Conservation (phyloP, 2,888 invertebrate genomes). For the Meteorus cinctellus region DNA sequence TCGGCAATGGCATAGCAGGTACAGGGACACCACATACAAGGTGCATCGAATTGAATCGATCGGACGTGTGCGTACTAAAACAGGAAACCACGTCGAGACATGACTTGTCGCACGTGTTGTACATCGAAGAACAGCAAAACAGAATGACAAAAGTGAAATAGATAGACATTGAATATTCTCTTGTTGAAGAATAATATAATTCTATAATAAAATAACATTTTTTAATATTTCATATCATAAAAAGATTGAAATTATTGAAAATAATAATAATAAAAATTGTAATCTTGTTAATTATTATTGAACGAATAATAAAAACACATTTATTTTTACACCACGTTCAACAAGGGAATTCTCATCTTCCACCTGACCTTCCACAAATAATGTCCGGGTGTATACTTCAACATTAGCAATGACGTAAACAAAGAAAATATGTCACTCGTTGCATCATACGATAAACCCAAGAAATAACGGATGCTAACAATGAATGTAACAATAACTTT, state of each 20-base stretch:
- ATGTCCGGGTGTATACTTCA: constrained; percentile 13
- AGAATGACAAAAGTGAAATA: not conserved
- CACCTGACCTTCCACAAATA: not conserved
- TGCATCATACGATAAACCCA: not conserved
- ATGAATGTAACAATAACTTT: constrained; percentile 5
- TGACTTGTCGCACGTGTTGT: constrained; percentile 25
- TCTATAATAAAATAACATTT: too few species aligned
- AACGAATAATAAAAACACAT: not conserved
- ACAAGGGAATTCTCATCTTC: not conserved
- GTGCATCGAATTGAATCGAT: constrained; percentile 27
- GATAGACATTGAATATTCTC: not conserved
- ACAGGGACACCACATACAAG: not conserved
- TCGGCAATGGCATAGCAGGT: too few species aligned
- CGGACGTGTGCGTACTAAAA: constrained; percentile 17
- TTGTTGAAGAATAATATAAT: too few species aligned
- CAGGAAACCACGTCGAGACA: constrained; percentile 27
- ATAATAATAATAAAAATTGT: not conserved
- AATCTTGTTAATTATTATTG: not conserved
- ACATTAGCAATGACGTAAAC: not conserved
- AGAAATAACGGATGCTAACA: not conserved
- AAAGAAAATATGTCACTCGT: constrained; percentile 5
- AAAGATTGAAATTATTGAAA: too few species aligned
- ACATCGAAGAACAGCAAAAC: not conserved
- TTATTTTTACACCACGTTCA: not conserved
- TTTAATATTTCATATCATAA: too few species aligned